A percentile compares a stretch with the other conserved stretches of the same genome.
Evolutionary conservation across 2,797 vertebrate genomes (phyloP).

Genomic region (Etheostoma nigrum): DNA sequence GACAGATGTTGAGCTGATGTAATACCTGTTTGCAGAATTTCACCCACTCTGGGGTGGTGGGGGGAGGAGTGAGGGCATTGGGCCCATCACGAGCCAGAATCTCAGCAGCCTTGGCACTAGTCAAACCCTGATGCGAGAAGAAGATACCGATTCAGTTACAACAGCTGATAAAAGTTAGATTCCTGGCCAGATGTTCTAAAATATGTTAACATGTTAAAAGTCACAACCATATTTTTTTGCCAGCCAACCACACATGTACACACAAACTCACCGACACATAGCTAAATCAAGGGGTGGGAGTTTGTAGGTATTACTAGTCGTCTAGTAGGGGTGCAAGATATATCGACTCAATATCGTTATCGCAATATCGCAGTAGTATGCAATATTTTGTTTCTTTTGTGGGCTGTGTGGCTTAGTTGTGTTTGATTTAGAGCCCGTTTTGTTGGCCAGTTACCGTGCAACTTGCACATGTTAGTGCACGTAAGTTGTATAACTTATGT

Average conservation of each 20-base stretch:
- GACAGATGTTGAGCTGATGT: not conserved
- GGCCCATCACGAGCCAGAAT: slow-evolving; percentile 93
- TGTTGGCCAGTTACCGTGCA: too few relatives aligned
- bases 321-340: slow-evolving; percentile 6
- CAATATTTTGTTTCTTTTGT: too few relatives aligned
- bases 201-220: not conserved
- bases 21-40: slow-evolving; percentile 92
- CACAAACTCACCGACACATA: slow-evolving; percentile 22
- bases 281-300: slow-evolving; percentile 34
- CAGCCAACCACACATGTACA: not conserved
- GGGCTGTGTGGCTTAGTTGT: too few relatives aligned
- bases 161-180: not conserved
- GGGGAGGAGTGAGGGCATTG: slow-evolving; percentile 94
- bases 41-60: slow-evolving; percentile 97
- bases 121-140: slow-evolving; percentile 86
- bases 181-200: too few relatives aligned
- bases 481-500: too few relatives aligned
- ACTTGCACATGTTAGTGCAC: too few relatives aligned
- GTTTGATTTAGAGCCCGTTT: too few relatives aligned
- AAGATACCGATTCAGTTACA: not conserved
- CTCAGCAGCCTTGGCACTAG: slow-evolving; percentile 89
- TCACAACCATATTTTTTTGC: not conserved
- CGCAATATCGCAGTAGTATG: too few relatives aligned
- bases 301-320: slow-evolving; percentile 47
- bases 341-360: too few relatives aligned